Evolutionary conservation across 2,113 vertebrate species (phyloP), one percentile per base, ranked within the genome.

Genomic region (Corydoras sp.): DNA sequence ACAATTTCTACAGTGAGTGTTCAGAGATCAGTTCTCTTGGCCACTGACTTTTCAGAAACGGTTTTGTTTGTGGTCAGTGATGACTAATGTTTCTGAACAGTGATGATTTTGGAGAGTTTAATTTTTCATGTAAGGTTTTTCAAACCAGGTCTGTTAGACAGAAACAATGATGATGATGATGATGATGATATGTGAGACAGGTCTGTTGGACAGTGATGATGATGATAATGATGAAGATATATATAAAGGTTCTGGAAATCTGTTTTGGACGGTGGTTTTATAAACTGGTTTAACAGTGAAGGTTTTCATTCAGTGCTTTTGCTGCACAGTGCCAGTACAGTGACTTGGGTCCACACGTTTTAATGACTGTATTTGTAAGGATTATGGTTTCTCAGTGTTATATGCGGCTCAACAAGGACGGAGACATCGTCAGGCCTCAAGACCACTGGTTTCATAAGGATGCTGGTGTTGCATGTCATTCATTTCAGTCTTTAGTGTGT

Each of bases 401-500:
- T 43, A 43, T 43, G 35, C 0, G 4, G 35, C 35, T 43, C 35
- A 43, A 8, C 35, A 43, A 43, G 7, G 35, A 8, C 2, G 7
- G 35, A 4, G 35, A 43, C 62, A 65, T 48, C 0, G 12, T n/a
- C 63, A 53, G 63, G 63, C 24, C 49, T 12, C n/a, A 9, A 12
- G 15, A 53, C 10, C 14, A 51, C 3, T 30, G 49, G 8, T 65
- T 51, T 53, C 9, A 65, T 32, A n/a, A 53, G 29, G 63, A 31
- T 30, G 58, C 68, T 70, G 49, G 68, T 70, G 58, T 70, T 53
- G 68, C 3, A 53, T 62, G 43, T 61, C 30, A 15, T 69, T 30
- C 56, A 48, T 49, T 9, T 43, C 35, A 61, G 12, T 56, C 30
- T 13, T 18, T 10, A 69, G 56, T 29, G 14, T 56, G 50, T 51